Evolutionary conservation across 2,888 invertebrate genomes (phyloP), one percentile per base, ranked within the genome.

Genomic region (Cynaeus angustus): DNA sequence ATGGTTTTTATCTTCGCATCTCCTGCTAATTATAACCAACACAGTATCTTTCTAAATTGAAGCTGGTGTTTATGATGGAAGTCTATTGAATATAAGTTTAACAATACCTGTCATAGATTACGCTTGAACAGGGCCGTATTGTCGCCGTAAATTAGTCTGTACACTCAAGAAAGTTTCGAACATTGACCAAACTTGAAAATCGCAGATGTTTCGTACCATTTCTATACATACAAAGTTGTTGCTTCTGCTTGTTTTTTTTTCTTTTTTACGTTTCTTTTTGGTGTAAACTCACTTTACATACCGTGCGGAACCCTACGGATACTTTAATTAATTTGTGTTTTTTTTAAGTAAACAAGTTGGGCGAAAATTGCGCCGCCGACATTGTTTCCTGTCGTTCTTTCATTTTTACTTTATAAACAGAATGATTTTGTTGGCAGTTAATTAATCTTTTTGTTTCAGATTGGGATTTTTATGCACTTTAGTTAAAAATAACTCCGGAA

Each of bases 301-400:
- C 33, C 7, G 33, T 33, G 33, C n/a, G 33, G 33, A 33, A n/a
- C 33, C 33, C 33, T 33, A 7, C 33, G 33, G 33, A 33, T 1
- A 7, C 33, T 33, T 33, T 33, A 33, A 33, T 33, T 33, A 33
- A 33, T 9, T 33, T 33, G 7, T 33, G 33, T 33, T 33, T 33
- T 33, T n/a, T 33, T 7, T 2, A 33, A 21, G 21, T 33, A 33
- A 33, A 33, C 33, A 33, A 33, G 33, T 6, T 33, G 7, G 33
- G 33, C n/a, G 33, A 33, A 33, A 33, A 33, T 33, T 33, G 33
- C 21, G 21, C 33, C 33, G 33, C 33, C 33, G n/a, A 33, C 33
- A 33, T 33, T 33, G 33, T 33, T 33, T 33, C 33, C 33, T 33
- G 1, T 28, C 33, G 33, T 33, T 33, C n/a, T 33, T 33, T 33